phyloP scores from a whole-genome alignment of 2,113 vertebrate species.

The Brachionichthys hirsutus region DNA sequence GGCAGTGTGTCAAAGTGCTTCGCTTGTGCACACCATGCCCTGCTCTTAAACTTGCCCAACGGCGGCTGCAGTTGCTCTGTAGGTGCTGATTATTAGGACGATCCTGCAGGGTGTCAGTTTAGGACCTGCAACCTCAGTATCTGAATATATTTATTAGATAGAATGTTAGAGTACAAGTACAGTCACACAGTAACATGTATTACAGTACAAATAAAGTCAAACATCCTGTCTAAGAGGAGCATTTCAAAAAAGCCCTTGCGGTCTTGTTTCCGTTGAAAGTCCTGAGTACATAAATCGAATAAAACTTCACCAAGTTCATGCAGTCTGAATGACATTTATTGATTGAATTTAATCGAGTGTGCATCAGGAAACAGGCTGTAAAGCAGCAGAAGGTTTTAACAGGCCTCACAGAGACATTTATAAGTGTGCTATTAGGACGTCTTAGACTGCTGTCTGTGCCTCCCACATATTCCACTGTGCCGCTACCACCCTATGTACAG shows the following conservation, averaged over 20 bases:
- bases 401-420: constrained; percentile 50
- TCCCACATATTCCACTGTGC: constrained; percentile 32
- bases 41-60: constrained; percentile 36
- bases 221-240: too few relatives aligned
- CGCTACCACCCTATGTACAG: constrained; percentile 8
- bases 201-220: too few relatives aligned
- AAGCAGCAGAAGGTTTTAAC: constrained; percentile 16
- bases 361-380: background rate
- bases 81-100: constrained; percentile 7
- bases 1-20: constrained; percentile 39
- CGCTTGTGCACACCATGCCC: constrained; percentile 41
- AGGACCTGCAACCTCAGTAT: background rate
- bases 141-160: constrained; percentile 8
- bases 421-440: constrained; percentile 30
- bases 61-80: constrained; percentile 18
- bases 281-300: too few relatives aligned
- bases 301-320: background rate
- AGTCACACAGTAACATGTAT: too few relatives aligned
- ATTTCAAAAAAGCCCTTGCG: too few relatives aligned
- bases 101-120: background rate
- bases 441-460: constrained; percentile 51
- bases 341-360: constrained; percentile 1
- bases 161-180: too few relatives aligned
- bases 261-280: too few relatives aligned
- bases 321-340: background rate